A percentile compares a stretch with the other conserved stretches of the same genome.
Evolutionary conservation across 2,113 vertebrate genomes (phyloP).

Genomic region (Struthio camelus): DNA sequence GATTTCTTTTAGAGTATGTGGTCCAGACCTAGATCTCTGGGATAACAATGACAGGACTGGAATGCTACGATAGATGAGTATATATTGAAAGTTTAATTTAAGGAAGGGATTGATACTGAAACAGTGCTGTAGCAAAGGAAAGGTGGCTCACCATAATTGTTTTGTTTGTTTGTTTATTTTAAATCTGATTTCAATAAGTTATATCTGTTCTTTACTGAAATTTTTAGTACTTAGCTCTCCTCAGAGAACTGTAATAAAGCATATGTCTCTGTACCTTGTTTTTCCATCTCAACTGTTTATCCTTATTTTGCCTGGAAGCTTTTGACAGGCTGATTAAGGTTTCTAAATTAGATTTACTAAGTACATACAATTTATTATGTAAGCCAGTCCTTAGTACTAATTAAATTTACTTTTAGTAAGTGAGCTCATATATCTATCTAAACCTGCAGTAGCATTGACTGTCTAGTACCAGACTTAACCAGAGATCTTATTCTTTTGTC

Average conservation of each 20-base stretch:
- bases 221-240: background rate
- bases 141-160: background rate
- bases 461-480: background rate
- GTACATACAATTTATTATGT: background rate
- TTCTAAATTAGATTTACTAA: background rate
- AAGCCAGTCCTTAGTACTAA: background rate
- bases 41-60: background rate
- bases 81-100: background rate
- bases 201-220: background rate
- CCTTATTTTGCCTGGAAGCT: background rate
- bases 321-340: background rate
- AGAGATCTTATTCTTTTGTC: background rate
- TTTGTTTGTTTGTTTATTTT: background rate
- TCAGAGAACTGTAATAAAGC: background rate
- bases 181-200: background rate
- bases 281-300: background rate
- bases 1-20: background rate
- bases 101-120: background rate
- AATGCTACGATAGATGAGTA: background rate
- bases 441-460: background rate
- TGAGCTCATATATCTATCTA: background rate
- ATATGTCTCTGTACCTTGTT: background rate
- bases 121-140: background rate
- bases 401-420: background rate
- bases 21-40: background rate